phyloP scores from a whole-genome alignment of 2,888 invertebrate species.

The Trichacis sp. region DNA sequence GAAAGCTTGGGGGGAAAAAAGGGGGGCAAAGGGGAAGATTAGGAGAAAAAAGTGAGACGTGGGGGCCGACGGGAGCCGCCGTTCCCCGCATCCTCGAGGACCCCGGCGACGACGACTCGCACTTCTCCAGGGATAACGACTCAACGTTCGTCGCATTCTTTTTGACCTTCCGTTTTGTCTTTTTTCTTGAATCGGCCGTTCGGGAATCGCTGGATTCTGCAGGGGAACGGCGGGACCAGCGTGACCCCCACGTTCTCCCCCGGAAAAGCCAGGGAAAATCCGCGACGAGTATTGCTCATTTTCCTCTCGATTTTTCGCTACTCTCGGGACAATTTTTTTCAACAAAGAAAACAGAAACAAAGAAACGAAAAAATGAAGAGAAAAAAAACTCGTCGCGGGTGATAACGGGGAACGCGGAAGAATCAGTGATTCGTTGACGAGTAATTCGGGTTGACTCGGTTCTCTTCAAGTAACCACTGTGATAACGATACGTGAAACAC shows the following conservation, averaged over 20 bases:
- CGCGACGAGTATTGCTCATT: no score
- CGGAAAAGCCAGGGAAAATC: constrained; percentile 24
- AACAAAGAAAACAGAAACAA: no score
- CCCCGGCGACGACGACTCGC: constrained; percentile 15
- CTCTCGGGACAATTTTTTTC: no score
- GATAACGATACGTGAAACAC: constrained; percentile 46
- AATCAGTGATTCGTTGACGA: constrained; percentile 51
- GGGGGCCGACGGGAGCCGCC: constrained; percentile 41
- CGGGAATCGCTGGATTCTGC: constrained; percentile 17
- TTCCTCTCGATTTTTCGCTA: no score
- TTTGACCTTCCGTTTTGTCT: no score
- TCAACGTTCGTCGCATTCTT: no score
- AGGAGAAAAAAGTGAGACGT: constrained; percentile 35
- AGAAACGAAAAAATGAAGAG: no score
- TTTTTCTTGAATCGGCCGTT: no score
- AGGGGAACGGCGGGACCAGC: constrained; percentile 22
- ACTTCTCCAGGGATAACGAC: constrained; percentile 39
- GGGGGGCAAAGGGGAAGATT: constrained; percentile 25
- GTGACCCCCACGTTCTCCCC: constrained; percentile 33
- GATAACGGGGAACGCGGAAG: no score
- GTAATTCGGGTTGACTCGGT: constrained; percentile 52
- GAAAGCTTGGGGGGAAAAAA: constrained; percentile 28
- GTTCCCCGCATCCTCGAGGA: constrained; percentile 36
- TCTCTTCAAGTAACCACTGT: constrained; percentile 60
- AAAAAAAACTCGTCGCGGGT: constrained; percentile 2